Evolutionary conservation across 2,797 vertebrate genomes (phyloP), one percentile per base, ranked within the genome.

Genomic region (Ceyx erithaca): DNA sequence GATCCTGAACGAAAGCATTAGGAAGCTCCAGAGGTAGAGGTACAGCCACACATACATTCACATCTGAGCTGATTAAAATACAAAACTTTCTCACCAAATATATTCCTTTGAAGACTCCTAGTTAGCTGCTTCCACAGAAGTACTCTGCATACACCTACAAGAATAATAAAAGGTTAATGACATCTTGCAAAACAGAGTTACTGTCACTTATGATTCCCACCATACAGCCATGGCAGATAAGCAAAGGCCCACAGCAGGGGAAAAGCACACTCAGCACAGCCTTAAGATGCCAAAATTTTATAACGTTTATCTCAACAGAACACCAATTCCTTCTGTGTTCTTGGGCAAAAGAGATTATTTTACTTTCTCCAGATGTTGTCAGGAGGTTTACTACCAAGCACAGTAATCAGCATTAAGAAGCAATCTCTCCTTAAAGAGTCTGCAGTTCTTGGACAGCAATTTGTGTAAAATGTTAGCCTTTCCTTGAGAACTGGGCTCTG

Each of bases 61-160:
- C 21, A 70, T 41, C 45, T 69, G 43, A 70, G 22, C 6, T 55
- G 20, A 75, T 6, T 15, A 70, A 67, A 88, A 18, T 14, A 37
- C 37, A 57, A 89, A 82, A 41, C 43, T 73, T 64, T 78, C 94
- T 96, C 80, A 97, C 96, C 95, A 85, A 87, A 69, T 90, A 30
- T 80, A 77, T 28, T 84, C 49, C 55, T 83, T 69, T 1, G 62
- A 80, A 70, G 86, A 55, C 2, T 69, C 55, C 68, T 26, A 69
- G 14, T 45, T n/a, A 43, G 45, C 14, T n/a, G 35, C 37, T 92
- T 83, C 77, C 90, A 90, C 86, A 69, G 2, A 92, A 57, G 46
- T 83, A 64, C 66, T 85, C 94, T 63, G 62, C 55, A 20, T 21
- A 51, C 13, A 85, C 82, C 93, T 95, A 51, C 3, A 2, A 92